These are phyloP conservation scores for Podotricha telesiphe DNA, from an alignment of 2,888 invertebrate species.

Conservation along the genomic window DNA sequence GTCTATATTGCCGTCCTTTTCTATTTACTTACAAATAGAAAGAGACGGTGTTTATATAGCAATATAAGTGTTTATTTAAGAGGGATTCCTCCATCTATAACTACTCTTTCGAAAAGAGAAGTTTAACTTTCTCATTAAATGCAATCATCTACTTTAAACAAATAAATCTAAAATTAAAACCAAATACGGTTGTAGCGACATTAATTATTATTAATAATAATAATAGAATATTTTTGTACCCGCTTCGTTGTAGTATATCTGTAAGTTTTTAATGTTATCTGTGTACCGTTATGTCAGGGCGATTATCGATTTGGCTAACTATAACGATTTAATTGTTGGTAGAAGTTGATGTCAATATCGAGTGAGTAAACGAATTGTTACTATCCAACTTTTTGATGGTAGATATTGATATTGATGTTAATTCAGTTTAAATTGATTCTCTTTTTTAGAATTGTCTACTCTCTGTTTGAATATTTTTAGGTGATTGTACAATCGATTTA, in stretches of 20 bases:
- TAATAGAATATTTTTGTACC: conserved; percentile 50
- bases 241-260: conserved; percentile 41
- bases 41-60: no score
- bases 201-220: conserved; percentile 35
- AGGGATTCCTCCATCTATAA: no score
- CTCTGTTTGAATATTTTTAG: background rate
- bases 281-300: conserved; percentile 12
- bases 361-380: no score
- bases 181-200: background rate
- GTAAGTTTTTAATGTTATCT: conserved; percentile 36
- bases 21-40: background rate
- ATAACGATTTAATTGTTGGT: background rate
- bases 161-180: background rate
- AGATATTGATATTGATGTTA: no score
- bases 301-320: background rate
- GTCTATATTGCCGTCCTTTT: background rate
- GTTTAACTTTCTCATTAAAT: no score
- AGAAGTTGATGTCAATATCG: background rate
- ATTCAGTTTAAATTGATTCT: background rate
- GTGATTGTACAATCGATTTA: background rate
- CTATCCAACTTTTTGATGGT: no score
- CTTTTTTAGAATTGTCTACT: background rate
- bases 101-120: no score
- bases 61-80: background rate
- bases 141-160: no score